Evolutionary conservation across 2,113 vertebrate genomes (phyloP).

Genomic region (Sturnira hondurensis): DNA sequence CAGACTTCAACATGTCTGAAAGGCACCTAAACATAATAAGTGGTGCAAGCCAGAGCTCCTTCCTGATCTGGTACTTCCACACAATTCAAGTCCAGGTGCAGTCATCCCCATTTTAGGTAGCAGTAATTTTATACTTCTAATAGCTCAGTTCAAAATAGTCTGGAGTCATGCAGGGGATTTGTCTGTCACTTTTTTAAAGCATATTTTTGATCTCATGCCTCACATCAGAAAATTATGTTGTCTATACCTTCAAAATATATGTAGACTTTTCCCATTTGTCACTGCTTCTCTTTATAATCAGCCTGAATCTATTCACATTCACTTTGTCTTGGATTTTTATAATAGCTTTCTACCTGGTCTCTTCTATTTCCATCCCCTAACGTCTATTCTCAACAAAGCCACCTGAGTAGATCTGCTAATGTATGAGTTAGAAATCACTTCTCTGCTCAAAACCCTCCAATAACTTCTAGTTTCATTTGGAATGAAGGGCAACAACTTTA

Average conservation of each 20-base stretch:
- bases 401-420: background rate
- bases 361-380: background rate
- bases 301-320: background rate
- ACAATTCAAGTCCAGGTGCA: background rate
- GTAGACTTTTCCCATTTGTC: background rate
- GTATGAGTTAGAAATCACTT: background rate
- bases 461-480: background rate
- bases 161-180: background rate
- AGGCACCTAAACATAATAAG: background rate
- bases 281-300: background rate
- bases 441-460: background rate
- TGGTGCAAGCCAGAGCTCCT: background rate
- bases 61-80: background rate
- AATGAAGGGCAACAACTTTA: background rate
- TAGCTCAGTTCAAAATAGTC: background rate
- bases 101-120: background rate
- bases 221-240: background rate
- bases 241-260: background rate
- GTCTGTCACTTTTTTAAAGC: background rate
- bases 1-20: background rate
- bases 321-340: background rate
- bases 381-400: background rate
- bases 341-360: background rate
- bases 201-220: background rate
- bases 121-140: background rate